Evolutionary conservation across 1,140 invertebrate species (phyloP), one percentile per base, ranked within the genome.

Genomic region (Glossosoma conforme): DNA sequence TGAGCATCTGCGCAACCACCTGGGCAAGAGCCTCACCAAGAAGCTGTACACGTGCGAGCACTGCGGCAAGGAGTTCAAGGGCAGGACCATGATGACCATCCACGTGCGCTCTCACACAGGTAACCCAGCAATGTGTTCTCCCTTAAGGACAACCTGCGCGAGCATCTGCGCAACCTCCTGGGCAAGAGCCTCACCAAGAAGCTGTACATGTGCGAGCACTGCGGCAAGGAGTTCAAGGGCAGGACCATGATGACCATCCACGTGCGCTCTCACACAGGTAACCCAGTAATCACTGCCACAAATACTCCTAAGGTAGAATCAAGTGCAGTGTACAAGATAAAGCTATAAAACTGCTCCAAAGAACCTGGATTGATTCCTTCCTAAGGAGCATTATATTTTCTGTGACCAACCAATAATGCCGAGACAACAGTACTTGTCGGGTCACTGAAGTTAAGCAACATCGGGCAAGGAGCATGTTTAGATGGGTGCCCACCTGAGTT

Each of bases 111-210:
- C 78, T 20, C 87, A 89, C 61, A 86, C 84, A 20, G 82, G 83
- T 58, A 47, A 25, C 18, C 36, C 9, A 9, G 13, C 15, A 2
- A n/a, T 44, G 17, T 22, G 10, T 6, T 36, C 19, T 48, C 14
- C n/a, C 77, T 85, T 11, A 84, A 86, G 60, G 85, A 87, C 63
- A 88, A 89, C 67, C 67, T 89, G 42, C 74, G 83, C 9, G 84
- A 86, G 55, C 87, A 91, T 74, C 67, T 89, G 14, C 77, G 84
- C 46, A 79, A 77, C 32, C 87, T 90, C 64, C 76, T 83, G 21
- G 84, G 85, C 80, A 55, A 73, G 77, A 9, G 78, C 80, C 14
- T 74, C 79, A 45, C 83, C 82, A 56, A 83, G 83, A 54, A 54
- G 30, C n/a, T 28, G 15, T 58, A 46, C 38, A 54, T 14, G 18